Evolutionary conservation across 2,113 vertebrate species (phyloP), one percentile per base, ranked within the genome.

Genomic region (Ivindomyrus marchei): DNA sequence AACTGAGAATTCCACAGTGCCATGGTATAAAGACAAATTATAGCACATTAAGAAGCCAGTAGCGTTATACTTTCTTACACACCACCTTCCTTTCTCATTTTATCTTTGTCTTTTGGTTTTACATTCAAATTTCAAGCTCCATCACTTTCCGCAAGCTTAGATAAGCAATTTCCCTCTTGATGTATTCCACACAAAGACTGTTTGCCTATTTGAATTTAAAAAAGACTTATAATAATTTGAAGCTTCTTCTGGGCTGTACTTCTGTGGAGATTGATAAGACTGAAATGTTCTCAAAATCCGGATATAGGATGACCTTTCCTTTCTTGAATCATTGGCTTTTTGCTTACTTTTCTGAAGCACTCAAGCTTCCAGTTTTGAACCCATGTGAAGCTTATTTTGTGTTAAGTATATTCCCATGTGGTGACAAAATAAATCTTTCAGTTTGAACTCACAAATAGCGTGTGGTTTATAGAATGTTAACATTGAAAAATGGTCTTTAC

Each of bases 141-240:
- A n/a, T 77, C 31, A 36, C 45, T 90, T 90, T 83, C 85, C 66
- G 15, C 47, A 56, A 83, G 90, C 70, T 90, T 80, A 88, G 90
- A 87, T 88, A 88, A 88, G 66, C 90, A 90, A 80, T 90, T 90
- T 90, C 24, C 7, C 6, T 21, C 86, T 58, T 90, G 85, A 88
- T 90, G 62, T 77, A 53, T 88, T 62, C 86, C 27, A 47, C 84
- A 39, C 85, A 53, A 47, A 52, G 56, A 21, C 89, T 88, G 89
- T 50, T 74, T 45, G n/a, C 36, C 84, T 39, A 83, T 88, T 90
- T 87, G 84, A 50, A 87, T 90, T 52, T 50, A 50, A 74, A 70
- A 90, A 70, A 83, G 49, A 56, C 66, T 74, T 27, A 31, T 58
- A 49, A 83, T 90, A 53, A 83, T 39, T 56, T 88, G 58, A 36